phyloP scores from a whole-genome alignment of 2,888 invertebrate genomes.

The Ormyrus nitidulus region DNA sequence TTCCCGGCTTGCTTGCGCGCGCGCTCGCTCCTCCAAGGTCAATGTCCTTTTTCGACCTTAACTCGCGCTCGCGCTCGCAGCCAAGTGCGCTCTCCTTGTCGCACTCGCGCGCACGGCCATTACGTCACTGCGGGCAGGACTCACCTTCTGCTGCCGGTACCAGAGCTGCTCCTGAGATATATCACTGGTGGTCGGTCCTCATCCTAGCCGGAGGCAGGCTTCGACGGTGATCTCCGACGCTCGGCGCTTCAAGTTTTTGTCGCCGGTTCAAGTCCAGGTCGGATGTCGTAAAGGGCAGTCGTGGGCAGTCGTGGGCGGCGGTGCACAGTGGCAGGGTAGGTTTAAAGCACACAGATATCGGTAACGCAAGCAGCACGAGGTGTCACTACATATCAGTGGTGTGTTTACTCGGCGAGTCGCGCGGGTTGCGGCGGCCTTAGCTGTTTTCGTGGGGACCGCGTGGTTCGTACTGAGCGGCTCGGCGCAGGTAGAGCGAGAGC shows the following conservation, averaged over 20 bases:
- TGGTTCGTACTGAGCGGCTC: conserved; percentile 73
- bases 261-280: background rate
- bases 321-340: background rate
- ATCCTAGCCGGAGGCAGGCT: background rate
- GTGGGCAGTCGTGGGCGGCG: background rate
- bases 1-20: no score
- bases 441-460: conserved; percentile 74
- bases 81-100: conserved; percentile 24
- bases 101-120: background rate
- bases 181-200: background rate
- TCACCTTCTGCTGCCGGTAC: background rate
- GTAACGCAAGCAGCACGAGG: no score
- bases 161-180: background rate
- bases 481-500: conserved; percentile 61
- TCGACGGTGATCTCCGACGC: background rate
- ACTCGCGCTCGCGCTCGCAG: conserved; percentile 56
- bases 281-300: background rate
- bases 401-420: conserved; percentile 6
- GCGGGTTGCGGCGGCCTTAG: conserved; percentile 1
- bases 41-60: conserved; percentile 67
- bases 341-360: no score
- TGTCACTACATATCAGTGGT: background rate
- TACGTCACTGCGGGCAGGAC: background rate
- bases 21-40: conserved; percentile 58
- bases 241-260: background rate